Evolutionary conservation across 2,888 invertebrate genomes (phyloP).

Genomic region (Drosophila buzzatii): DNA sequence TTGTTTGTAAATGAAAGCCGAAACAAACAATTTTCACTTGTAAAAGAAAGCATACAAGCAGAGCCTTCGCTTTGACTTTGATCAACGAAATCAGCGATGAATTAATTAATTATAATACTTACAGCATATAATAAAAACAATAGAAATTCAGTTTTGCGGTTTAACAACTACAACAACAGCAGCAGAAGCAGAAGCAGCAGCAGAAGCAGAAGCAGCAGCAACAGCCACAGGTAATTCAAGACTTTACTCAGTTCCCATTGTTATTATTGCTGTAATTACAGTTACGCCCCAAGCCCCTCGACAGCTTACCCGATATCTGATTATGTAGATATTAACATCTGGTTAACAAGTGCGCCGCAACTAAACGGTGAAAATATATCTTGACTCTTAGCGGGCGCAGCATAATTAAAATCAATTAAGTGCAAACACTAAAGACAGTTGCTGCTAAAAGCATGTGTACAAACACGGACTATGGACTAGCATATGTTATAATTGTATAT

Average conservation of each 20-base stretch:
- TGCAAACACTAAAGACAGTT: conserved; percentile 48
- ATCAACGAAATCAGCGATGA: conserved; percentile 51
- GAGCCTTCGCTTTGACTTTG: conserved; percentile 13
- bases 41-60: conserved; percentile 53
- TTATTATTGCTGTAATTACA: conserved; percentile 67
- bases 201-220: neutral
- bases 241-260: conserved; percentile 66
- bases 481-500: neutral
- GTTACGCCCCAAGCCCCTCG: conserved; percentile 7
- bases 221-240: conserved; percentile 64
- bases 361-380: conserved; percentile 75
- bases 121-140: conserved; percentile 59
- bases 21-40: conserved; percentile 45
- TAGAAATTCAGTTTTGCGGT: conserved; percentile 69
- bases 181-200: neutral
- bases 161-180: conserved; percentile 39
- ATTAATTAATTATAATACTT: conserved; percentile 68
- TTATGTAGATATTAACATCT: conserved; percentile 69
- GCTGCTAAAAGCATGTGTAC: conserved; percentile 33
- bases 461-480: neutral
- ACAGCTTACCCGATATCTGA: conserved; percentile 13
- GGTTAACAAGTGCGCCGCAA: conserved; percentile 75
- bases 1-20: conserved; percentile 51
- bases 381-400: conserved; percentile 65
- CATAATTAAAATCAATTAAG: conserved; percentile 77